Evolutionary conservation across 2,797 vertebrate species (phyloP).

Genomic region (Crocodylus rhombifer): DNA sequence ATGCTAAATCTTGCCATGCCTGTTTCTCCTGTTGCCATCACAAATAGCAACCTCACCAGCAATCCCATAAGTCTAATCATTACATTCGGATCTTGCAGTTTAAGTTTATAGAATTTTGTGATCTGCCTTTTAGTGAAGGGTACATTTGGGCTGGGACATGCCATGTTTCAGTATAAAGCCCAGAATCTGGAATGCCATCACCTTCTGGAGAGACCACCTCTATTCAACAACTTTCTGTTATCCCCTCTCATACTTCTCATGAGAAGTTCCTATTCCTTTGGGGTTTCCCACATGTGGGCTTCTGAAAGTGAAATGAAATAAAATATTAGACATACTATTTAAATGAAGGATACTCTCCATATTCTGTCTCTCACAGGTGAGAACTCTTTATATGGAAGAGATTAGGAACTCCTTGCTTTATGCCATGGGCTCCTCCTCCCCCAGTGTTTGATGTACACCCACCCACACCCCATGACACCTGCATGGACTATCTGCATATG

Average conservation of each 20-base stretch:
- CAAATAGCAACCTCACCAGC: not conserved
- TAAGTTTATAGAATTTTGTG: not conserved
- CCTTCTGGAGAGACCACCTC: not conserved
- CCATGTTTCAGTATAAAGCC: not conserved
- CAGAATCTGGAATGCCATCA: not conserved
- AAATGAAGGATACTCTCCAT: not conserved
- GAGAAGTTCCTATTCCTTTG: slow-evolving; percentile 4
- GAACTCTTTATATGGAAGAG: slow-evolving; percentile 46
- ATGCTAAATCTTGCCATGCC: not conserved
- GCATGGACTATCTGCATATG: too few relatives aligned
- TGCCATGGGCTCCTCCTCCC: not conserved
- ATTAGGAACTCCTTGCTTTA: slow-evolving; percentile 50
- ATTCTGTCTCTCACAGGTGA: slow-evolving; percentile 56
- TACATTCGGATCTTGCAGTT: not conserved
- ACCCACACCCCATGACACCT: slow-evolving; percentile 5
- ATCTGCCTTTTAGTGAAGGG: not conserved
- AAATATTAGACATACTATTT: slow-evolving; percentile 27
- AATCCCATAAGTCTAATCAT: not conserved
- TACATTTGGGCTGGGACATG: not conserved
- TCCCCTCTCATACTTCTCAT: not conserved
- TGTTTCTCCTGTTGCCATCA: not conserved
- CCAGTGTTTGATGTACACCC: slow-evolving; percentile 39
- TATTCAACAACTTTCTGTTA: not conserved
- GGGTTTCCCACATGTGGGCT: not conserved
- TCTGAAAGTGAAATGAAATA: slow-evolving; percentile 21